These are phyloP conservation scores for Sinocyclocheilus maitianheensis DNA, from an alignment of 2,113 vertebrate species.

Conservation along the genomic window DNA sequence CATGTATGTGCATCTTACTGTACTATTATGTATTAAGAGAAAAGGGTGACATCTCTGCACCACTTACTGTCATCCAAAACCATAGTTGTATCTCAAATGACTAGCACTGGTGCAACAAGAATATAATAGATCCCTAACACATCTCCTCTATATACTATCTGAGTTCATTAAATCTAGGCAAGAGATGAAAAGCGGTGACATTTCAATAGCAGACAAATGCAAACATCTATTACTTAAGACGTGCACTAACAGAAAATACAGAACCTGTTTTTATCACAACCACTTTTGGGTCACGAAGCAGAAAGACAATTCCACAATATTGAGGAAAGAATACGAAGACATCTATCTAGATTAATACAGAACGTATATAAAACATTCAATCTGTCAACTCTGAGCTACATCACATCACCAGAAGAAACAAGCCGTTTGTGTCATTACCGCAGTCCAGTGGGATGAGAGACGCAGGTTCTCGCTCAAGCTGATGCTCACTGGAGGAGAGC, in stretches of 20 bases:
- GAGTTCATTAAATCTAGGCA: background rate
- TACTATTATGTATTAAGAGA: background rate
- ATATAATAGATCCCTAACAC: background rate
- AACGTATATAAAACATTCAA: background rate
- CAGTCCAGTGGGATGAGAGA: slow-evolving; percentile 9
- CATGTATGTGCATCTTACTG: background rate
- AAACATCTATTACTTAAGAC: background rate
- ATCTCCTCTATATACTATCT: background rate
- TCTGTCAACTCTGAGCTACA: background rate
- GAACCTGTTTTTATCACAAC: background rate
- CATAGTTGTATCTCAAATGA: background rate
- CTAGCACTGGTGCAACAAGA: background rate
- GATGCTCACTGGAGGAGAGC: background rate
- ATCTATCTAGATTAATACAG: background rate
- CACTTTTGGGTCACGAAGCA: background rate
- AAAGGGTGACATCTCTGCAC: background rate
- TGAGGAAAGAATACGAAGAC: background rate
- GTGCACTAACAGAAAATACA: background rate
- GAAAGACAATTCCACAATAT: background rate
- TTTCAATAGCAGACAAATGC: background rate
- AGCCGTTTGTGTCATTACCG: slow-evolving; percentile 10
- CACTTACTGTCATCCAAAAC: background rate
- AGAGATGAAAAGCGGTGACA: background rate
- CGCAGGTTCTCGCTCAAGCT: background rate
- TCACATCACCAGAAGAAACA: background rate